These are phyloP conservation scores for Solenodon paradoxus DNA, from an alignment of 2,113 vertebrate species.

Conservation along the genomic window DNA sequence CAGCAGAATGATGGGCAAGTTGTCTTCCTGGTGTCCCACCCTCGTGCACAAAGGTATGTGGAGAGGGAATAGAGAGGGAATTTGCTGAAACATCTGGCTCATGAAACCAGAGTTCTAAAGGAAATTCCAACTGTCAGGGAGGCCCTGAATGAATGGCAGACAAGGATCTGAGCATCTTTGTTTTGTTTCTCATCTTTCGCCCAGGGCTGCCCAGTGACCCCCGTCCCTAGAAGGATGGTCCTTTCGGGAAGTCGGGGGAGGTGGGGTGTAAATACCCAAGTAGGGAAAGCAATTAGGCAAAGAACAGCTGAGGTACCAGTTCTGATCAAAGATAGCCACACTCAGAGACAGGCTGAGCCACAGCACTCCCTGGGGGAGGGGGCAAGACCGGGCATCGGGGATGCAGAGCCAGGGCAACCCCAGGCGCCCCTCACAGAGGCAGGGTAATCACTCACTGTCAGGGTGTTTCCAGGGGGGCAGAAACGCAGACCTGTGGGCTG, in stretches of 20 bases:
- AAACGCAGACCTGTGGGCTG: conserved; percentile 20
- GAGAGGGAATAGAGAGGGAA: neutral
- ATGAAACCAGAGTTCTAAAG: conserved; percentile 64
- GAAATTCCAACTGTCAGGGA: conserved; percentile 62
- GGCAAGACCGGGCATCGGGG: neutral
- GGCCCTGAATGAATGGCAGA: conserved; percentile 8
- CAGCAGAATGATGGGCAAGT: neutral
- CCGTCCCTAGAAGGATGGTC: neutral
- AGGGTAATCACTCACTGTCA: conserved; percentile 65
- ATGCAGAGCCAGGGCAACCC: neutral
- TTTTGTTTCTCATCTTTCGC: neutral
- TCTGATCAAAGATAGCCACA: neutral
- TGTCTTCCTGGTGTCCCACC: neutral
- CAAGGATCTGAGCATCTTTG: conserved; percentile 14
- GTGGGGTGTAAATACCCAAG: neutral
- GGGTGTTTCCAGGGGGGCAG: conserved; percentile 52
- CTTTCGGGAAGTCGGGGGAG: neutral
- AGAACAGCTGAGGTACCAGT: neutral
- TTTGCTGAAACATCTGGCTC: conserved; percentile 43
- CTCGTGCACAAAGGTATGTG: neutral
- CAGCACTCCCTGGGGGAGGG: neutral
- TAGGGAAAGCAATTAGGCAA: conserved; percentile 26
- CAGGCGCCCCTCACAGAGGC: neutral
- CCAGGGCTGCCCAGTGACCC: neutral
- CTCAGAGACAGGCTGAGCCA: neutral